A percentile compares a stretch with the other conserved stretches of the same genome.
phyloP scores from a whole-genome alignment of 2,797 vertebrate genomes.

The Melopsittacus undulatus region DNA sequence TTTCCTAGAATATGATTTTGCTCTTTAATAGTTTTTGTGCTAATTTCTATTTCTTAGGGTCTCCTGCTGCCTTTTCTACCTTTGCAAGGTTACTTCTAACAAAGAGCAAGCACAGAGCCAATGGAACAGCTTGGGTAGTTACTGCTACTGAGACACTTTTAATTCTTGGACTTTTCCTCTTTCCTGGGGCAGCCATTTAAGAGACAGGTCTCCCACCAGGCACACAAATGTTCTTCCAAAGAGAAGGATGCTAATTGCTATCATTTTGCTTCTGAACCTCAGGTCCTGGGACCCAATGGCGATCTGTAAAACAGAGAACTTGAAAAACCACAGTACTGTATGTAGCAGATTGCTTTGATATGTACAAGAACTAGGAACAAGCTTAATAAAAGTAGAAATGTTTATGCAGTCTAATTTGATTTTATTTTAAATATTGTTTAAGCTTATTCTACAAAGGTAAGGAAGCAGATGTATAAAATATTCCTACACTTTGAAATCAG shows the following conservation, averaged over 20 bases:
- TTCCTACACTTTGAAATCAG: neutral
- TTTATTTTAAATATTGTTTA: neutral
- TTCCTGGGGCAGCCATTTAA: conserved; percentile 43
- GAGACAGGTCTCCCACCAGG: neutral
- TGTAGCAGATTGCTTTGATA: neutral
- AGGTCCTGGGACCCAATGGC: neutral
- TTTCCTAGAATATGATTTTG: neutral
- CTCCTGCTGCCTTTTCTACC: neutral
- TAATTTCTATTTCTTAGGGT: neutral
- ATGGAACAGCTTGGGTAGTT: conserved; percentile 49
- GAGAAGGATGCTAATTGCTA: conserved; percentile 12
- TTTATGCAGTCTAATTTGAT: neutral
- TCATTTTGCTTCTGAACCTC: neutral
- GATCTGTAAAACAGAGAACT: neutral
- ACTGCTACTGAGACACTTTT: neutral
- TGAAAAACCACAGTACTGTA: neutral
- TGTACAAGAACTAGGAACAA: neutral
- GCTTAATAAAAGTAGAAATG: neutral
- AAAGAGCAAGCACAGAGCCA: neutral
- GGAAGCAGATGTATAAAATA: neutral
- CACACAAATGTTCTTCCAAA: conserved; percentile 7
- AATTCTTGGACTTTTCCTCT: conserved; percentile 40
- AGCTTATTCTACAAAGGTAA: neutral
- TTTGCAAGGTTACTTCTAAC: neutral
- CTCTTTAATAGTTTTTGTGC: neutral